A percentile compares a stretch with the other conserved stretches of the same genome.
Conservation (phyloP, 1,140 invertebrate species). For the Platorchestia sp. region DNA sequence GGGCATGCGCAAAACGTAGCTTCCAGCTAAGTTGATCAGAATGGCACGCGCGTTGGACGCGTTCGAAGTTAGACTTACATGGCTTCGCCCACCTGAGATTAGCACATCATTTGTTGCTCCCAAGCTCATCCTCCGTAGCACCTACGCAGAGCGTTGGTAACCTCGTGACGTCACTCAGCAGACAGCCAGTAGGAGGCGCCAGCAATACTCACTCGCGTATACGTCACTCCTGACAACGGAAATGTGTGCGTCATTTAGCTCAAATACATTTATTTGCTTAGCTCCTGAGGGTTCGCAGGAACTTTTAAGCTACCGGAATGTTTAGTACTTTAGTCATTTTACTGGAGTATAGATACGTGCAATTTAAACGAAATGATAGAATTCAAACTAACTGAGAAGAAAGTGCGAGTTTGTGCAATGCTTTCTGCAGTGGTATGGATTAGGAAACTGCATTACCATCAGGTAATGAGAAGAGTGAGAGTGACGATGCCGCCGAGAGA, state of each 20-base stretch:
- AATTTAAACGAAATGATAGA: neutral
- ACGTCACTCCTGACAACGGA: neutral
- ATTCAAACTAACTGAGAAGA: too few relatives aligned
- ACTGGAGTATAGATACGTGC: neutral
- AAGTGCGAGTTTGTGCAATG: too few relatives aligned
- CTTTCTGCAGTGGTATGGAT: too few relatives aligned
- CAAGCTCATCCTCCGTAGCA: neutral
- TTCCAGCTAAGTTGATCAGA: neutral
- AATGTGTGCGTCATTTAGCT: neutral
- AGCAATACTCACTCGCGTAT: neutral
- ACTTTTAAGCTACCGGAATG: neutral
- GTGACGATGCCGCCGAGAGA: neutral
- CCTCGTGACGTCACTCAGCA: neutral
- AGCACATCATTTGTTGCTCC: neutral
- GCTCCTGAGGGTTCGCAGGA: neutral
- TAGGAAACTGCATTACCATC: neutral
- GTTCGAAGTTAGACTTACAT: neutral
- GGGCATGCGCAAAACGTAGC: neutral
- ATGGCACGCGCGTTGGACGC: neutral
- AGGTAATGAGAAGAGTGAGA: neutral
- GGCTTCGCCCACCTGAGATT: neutral
- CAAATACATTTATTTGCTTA: neutral
- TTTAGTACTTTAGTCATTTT: neutral
- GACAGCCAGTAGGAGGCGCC: neutral
- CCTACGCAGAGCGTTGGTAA: neutral